Evolutionary conservation across 2,113 vertebrate genomes (phyloP).

Genomic region (Engraulis encrasicolus): DNA sequence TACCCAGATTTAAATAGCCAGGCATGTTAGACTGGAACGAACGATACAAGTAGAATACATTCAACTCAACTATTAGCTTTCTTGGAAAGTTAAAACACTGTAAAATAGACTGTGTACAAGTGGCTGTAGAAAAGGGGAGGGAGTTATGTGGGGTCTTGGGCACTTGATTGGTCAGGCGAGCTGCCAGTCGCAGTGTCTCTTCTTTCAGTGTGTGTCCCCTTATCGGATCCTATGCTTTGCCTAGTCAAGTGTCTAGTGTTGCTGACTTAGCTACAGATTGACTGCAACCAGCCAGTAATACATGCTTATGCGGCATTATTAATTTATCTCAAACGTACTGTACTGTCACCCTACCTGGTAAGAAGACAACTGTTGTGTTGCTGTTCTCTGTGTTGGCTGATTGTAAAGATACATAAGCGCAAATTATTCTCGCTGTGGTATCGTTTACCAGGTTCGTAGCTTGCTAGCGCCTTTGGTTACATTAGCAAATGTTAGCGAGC

Average conservation of each 20-base stretch:
- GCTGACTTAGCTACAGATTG: slow-evolving; percentile 40
- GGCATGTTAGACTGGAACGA: background rate
- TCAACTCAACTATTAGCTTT: background rate
- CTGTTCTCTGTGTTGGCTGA: background rate
- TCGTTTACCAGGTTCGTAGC: slow-evolving; percentile 3
- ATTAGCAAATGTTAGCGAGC: slow-evolving; percentile 36
- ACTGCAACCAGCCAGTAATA: slow-evolving; percentile 55
- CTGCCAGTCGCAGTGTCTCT: slow-evolving; percentile 27
- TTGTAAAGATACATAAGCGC: background rate
- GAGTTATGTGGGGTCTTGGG: background rate
- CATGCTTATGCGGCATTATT: slow-evolving; percentile 64
- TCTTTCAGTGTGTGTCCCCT: background rate
- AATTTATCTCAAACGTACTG: background rate
- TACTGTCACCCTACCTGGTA: slow-evolving; percentile 34
- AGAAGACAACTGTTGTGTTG: slow-evolving; percentile 17
- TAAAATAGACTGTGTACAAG: background rate
- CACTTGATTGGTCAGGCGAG: slow-evolving; percentile 24
- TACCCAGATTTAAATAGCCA: background rate
- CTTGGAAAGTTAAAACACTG: background rate
- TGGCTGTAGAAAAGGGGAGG: background rate
- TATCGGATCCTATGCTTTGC: slow-evolving; percentile 20
- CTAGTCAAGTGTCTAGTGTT: slow-evolving; percentile 32
- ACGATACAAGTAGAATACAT: background rate
- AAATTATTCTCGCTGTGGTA: background rate
- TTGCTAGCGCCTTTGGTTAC: background rate